Evolutionary conservation across 2,797 vertebrate species (phyloP).

Genomic region (Pteropus rufus): DNA sequence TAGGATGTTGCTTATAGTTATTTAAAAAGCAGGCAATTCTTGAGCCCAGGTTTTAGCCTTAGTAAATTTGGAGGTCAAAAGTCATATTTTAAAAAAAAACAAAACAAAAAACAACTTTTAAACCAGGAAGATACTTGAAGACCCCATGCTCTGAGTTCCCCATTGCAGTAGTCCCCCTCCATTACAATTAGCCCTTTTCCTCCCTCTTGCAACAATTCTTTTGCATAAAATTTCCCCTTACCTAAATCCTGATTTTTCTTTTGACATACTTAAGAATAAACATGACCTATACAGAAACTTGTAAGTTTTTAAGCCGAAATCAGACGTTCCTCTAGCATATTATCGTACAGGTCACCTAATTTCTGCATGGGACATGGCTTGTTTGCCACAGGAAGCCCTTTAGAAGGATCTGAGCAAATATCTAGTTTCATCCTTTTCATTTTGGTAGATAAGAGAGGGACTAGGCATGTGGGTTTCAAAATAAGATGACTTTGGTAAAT

Average conservation of each 20-base stretch:
- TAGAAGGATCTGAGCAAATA: not conserved
- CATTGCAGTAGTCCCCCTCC: not conserved
- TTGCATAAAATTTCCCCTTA: not conserved
- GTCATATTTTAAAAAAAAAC: not conserved
- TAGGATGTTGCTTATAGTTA: not conserved
- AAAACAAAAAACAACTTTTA: too few relatives aligned
- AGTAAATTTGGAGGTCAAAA: not conserved
- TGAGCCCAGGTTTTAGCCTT: not conserved
- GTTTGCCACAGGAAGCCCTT: not conserved
- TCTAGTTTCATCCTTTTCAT: not conserved
- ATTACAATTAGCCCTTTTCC: not conserved
- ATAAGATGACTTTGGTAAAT: not conserved
- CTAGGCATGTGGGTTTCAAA: not conserved
- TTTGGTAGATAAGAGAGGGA: not conserved
- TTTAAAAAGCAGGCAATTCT: not conserved
- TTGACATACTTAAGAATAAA: not conserved
- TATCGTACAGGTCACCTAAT: not conserved
- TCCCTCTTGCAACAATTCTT: not conserved
- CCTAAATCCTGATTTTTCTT: not conserved
- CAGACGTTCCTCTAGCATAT: not conserved
- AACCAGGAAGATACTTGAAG: not conserved
- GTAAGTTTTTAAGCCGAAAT: not conserved
- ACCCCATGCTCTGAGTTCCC: not conserved
- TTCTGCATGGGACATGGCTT: not conserved
- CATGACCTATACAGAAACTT: not conserved